These are phyloP conservation scores for Sitobion miscanthi DNA, from an alignment of 1,140 invertebrate species.

Conservation along the genomic window DNA sequence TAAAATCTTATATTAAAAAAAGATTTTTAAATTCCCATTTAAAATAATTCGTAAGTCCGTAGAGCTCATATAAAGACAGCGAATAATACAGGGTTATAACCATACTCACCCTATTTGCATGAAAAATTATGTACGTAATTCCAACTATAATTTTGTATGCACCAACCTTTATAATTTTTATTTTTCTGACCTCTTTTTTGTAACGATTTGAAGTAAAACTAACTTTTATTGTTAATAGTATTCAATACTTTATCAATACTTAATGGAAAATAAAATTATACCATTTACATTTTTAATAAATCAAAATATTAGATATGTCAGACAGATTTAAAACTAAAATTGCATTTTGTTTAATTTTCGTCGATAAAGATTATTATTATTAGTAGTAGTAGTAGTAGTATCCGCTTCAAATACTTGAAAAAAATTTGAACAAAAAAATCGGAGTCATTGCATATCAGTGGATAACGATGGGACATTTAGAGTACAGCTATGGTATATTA, in stretches of 20 bases:
- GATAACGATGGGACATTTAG: background rate
- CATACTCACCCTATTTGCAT: too few relatives aligned
- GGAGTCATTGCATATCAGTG: background rate
- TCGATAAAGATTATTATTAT: background rate
- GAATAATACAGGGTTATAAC: too few relatives aligned
- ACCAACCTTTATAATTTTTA: background rate
- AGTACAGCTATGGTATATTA: background rate
- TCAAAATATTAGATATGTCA: background rate
- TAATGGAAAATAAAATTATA: background rate
- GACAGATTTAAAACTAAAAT: background rate
- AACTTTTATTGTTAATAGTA: too few relatives aligned
- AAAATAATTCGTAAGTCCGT: background rate
- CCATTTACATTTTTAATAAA: background rate
- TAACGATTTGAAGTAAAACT: too few relatives aligned
- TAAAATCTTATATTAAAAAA: background rate
- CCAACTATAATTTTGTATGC: too few relatives aligned
- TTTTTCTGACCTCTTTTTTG: background rate
- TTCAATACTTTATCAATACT: too few relatives aligned
- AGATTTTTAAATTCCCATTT: background rate
- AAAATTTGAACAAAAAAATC: too few relatives aligned
- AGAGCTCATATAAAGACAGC: too few relatives aligned
- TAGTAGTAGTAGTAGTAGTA: too few relatives aligned
- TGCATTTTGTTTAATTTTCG: background rate
- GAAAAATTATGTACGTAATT: too few relatives aligned
- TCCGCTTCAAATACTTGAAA: background rate